Evolutionary conservation across 2,888 invertebrate genomes (phyloP), one percentile per base, ranked within the genome.

Genomic region (Andrena praecox): DNA sequence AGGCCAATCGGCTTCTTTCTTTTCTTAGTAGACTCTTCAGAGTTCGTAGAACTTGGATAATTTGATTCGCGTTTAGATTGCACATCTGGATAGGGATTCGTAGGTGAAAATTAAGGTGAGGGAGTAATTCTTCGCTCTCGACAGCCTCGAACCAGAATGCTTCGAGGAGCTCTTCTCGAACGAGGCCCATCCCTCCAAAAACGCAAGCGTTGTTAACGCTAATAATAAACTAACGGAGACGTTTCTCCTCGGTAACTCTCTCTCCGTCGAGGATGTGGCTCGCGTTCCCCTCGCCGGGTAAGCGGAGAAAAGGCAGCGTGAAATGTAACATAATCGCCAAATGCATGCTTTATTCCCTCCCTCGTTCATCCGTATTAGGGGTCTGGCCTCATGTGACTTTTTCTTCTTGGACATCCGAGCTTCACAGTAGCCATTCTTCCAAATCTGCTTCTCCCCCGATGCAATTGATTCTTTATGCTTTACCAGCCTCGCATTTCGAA

Each of bases 191-290:
- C 77, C 76, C 74, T 81, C 81, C 77, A 75, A 84, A 42, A 85
- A 85, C 63, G 81, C 50, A 84, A 69, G 70, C 73, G 60, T 67
- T 68, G 73, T 77, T 64, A 66, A 68, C 71, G 85, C 85, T 85
- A 85, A 85, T 84, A 85, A 85, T 85, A 85, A 85, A 74, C 73
- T 66, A 50, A 77, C 67, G 62, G 73, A 80, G 68, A 77, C 66
- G 82, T 73, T 77, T 77, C 66, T 77, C 50, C 71, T 68, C 72
- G 63, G 68, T 50, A 54, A 62, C 72, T 67, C 73, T 73, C 52
- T 62, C n/a, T 66, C 42, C 31, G 31, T 62, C 62, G 74, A 74
- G 48, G 76, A 67, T 54, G 67, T 33, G 27, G 42, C n/a, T 64
- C 54, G 31, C 20, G 24, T 72, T 60, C 52, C 50, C 24, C 48